These are phyloP conservation scores for Coenonympha arcania DNA, from an alignment of 2,888 invertebrate species.

Conservation along the genomic window DNA sequence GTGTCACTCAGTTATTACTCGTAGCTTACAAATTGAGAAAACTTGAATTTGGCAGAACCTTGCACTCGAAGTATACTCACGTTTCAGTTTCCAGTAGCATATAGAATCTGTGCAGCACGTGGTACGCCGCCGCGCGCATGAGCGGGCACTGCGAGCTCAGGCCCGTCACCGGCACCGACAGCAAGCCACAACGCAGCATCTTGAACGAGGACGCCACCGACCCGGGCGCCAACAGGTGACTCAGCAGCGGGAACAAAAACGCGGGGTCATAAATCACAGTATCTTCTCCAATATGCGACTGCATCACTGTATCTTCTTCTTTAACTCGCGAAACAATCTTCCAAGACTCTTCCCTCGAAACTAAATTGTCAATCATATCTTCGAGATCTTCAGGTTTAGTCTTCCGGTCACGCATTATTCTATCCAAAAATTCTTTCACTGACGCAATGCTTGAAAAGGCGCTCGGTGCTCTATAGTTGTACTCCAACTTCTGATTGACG, in stretches of 20 bases:
- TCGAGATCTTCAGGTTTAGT: constrained; percentile 45
- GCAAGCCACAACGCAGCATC: constrained; percentile 79
- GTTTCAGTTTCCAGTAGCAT: constrained; percentile 81
- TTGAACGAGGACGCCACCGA: constrained; percentile 81
- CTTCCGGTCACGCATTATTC: constrained; percentile 38
- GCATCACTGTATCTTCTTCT: constrained; percentile 36
- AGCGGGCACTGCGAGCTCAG: constrained; percentile 79
- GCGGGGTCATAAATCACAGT: constrained; percentile 83
- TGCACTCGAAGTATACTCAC: constrained; percentile 63
- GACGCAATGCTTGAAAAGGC: constrained; percentile 28
- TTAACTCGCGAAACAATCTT: constrained; percentile 32
- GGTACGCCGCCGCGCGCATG: constrained; percentile 82
- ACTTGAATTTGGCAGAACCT: too few species aligned
- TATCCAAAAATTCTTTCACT: constrained; percentile 30
- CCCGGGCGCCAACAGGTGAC: constrained; percentile 82
- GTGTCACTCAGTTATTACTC: too few species aligned
- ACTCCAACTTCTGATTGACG: constrained; percentile 73
- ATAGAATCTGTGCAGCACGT: constrained; percentile 82
- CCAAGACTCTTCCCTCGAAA: constrained; percentile 39
- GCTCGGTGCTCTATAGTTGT: constrained; percentile 50
- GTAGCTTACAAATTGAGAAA: too few species aligned
- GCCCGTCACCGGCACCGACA: constrained; percentile 80
- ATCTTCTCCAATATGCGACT: constrained; percentile 41
- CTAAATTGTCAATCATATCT: constrained; percentile 36
- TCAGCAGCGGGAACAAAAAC: constrained; percentile 85